Evolutionary conservation across 2,797 vertebrate species (phyloP).

Genomic region (Dicrostonyx torquatus): DNA sequence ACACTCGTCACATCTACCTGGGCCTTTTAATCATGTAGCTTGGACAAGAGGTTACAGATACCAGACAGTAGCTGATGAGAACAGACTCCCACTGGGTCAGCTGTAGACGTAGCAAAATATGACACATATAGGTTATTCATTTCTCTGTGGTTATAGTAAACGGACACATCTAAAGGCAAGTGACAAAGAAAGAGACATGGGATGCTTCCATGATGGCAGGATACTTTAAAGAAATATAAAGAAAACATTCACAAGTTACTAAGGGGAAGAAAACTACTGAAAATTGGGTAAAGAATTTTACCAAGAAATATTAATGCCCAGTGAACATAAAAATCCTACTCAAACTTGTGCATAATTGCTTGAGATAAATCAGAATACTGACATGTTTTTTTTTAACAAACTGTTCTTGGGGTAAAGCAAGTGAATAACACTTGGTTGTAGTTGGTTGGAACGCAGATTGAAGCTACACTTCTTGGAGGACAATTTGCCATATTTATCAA

Average conservation of each 20-base stretch:
- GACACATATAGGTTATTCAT: slow-evolving; percentile 21
- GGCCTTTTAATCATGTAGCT: slow-evolving; percentile 60
- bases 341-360: slow-evolving; percentile 7
- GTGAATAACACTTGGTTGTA: background rate
- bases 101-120: slow-evolving; percentile 50
- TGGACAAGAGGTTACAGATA: slow-evolving; percentile 58
- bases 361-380: slow-evolving; percentile 28
- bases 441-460: background rate
- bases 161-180: slow-evolving; percentile 34
- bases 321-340: slow-evolving; percentile 27
- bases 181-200: slow-evolving; percentile 12
- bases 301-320: background rate
- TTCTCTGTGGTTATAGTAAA: slow-evolving; percentile 19
- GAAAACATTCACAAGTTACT: background rate
- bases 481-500: slow-evolving; percentile 49
- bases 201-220: background rate
- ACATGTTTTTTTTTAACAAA: background rate
- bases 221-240: background rate
- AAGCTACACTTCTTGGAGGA: background rate
- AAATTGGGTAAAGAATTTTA: slow-evolving; percentile 18
- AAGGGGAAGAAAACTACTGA: background rate
- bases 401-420: background rate
- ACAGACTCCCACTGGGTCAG: slow-evolving; percentile 42
- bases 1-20: background rate
- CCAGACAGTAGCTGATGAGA: slow-evolving; percentile 54